A percentile compares a stretch with the other conserved stretches of the same genome.
phyloP scores from a whole-genome alignment of 2,888 invertebrate species.

The Mesoligia furuncula region DNA sequence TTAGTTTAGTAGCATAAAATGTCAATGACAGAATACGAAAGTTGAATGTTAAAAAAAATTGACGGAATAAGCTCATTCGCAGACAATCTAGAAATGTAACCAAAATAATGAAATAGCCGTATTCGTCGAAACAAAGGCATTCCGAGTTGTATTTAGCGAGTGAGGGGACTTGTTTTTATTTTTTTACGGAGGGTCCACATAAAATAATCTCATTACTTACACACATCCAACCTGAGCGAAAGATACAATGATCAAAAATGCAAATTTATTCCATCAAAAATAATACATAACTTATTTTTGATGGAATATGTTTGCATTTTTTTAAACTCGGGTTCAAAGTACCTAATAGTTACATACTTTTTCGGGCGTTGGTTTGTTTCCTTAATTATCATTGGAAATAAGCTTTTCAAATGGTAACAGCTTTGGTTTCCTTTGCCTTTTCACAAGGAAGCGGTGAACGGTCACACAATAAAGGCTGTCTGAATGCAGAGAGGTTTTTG shows the following conservation, averaged over 20 bases:
- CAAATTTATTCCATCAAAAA: conserved; percentile 29
- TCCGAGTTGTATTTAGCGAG: background rate
- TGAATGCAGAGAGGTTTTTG: background rate
- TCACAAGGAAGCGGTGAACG: background rate
- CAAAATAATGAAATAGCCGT: conserved; percentile 7
- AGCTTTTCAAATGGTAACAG: background rate
- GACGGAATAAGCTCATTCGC: background rate
- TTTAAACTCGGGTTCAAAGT: background rate
- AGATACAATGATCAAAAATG: conserved; percentile 23
- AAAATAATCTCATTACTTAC: conserved; percentile 27
- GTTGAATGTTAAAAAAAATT: background rate
- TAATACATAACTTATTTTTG: background rate
- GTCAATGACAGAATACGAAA: background rate
- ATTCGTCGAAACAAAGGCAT: conserved; percentile 1
- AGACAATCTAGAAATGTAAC: background rate
- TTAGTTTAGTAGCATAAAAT: background rate
- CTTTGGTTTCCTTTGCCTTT: background rate
- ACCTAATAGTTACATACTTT: background rate
- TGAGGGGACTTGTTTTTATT: conserved; percentile 12
- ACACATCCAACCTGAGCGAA: conserved; percentile 2
- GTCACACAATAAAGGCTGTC: background rate
- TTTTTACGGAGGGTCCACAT: background rate
- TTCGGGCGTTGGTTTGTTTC: background rate
- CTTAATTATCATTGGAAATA: conserved; percentile 8
- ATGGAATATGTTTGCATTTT: background rate